A percentile compares a stretch with the other conserved stretches of the same genome.
phyloP scores from a whole-genome alignment of 2,888 invertebrate species.

The Caenorhabditis sulstoni region DNA sequence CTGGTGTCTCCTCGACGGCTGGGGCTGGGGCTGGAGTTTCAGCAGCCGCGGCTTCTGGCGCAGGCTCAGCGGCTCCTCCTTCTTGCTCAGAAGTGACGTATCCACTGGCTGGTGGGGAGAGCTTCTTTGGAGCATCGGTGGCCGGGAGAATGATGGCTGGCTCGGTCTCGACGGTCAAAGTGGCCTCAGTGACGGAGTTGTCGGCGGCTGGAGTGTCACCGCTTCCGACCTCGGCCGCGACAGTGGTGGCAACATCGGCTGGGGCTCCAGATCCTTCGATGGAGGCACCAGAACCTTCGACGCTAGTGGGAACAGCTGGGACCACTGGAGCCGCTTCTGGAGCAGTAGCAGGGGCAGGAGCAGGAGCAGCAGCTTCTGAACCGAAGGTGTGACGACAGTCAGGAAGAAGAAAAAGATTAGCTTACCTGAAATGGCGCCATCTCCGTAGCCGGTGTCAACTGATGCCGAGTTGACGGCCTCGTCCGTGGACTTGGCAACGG shows the following conservation, averaged over 20 bases:
- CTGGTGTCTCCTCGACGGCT: constrained; percentile 13
- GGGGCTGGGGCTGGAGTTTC: constrained; percentile 21
- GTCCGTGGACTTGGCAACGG: constrained; percentile 35
- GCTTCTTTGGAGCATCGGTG: constrained; percentile 30
- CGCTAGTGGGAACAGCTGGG: constrained; percentile 1
- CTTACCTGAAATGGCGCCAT: constrained; percentile 26
- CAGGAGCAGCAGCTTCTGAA: constrained; percentile 13
- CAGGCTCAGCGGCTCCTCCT: constrained; percentile 10
- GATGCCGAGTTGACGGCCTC: constrained; percentile 41
- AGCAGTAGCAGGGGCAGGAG: constrained; percentile 27
- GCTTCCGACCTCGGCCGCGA: constrained; percentile 18
- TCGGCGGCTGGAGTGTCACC: constrained; percentile 29
- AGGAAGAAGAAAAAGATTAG: no score
- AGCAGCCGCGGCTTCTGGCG: constrained; percentile 10
- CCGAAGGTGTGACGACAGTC: neutral
- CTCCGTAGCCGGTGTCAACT: constrained; percentile 44
- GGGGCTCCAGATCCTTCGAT: constrained; percentile 45
- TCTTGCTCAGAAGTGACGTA: constrained; percentile 48
- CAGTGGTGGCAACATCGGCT: constrained; percentile 29
- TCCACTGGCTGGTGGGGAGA: constrained; percentile 55
- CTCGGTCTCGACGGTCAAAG: constrained; percentile 42
- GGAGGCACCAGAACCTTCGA: constrained; percentile 44
- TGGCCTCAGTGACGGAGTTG: constrained; percentile 35
- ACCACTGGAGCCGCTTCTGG: constrained; percentile 17
- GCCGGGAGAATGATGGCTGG: constrained; percentile 55